A percentile compares a stretch with the other conserved stretches of the same genome.
Conservation (phyloP, 2,797 vertebrate species). For the Bradypus variegatus region DNA sequence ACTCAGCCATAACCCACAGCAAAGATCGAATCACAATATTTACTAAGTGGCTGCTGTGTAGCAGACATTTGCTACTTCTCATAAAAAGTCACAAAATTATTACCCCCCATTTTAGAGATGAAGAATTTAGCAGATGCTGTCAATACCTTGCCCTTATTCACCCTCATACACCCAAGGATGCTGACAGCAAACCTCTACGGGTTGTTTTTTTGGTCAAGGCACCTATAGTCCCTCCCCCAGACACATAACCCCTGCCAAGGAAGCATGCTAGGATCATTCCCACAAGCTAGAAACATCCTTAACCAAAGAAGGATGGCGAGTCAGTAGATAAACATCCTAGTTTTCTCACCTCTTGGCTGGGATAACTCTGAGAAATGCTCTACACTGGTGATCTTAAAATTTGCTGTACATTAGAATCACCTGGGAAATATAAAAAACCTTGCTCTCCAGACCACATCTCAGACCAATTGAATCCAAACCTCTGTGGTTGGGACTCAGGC, state of each 20-base stretch:
- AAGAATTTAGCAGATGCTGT: background rate
- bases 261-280: background rate
- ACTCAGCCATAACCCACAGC: background rate
- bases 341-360: background rate
- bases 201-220: background rate
- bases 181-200: background rate
- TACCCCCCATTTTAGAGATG: background rate
- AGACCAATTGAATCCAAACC: constrained; percentile 19
- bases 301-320: background rate
- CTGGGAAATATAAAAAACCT: background rate
- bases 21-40: background rate
- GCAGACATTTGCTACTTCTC: background rate
- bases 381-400: background rate
- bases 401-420: background rate
- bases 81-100: background rate
- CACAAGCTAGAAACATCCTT: background rate
- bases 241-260: background rate
- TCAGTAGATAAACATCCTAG: background rate
- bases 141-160: background rate
- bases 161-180: background rate
- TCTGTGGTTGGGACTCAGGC: background rate
- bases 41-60: background rate
- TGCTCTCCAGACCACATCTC: background rate
- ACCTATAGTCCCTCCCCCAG: background rate
- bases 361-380: background rate